A percentile compares a stretch with the other conserved stretches of the same genome.
phyloP scores from a whole-genome alignment of 2,797 vertebrate genomes.

The Coilia nasus region DNA sequence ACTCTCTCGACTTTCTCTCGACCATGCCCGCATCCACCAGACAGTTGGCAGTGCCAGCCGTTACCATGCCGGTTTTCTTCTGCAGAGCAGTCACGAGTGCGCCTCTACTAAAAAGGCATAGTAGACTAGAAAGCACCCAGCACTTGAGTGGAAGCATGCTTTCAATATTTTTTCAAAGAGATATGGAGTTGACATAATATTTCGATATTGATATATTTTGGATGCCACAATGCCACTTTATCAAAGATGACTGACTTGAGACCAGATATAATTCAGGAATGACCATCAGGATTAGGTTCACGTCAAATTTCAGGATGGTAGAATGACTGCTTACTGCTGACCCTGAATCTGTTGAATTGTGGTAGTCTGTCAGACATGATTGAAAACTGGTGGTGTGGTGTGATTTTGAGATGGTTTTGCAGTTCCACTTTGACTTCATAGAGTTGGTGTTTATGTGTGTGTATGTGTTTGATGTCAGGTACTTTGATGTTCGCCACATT shows the following conservation, averaged over 20 bases:
- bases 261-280: no score
- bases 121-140: background rate
- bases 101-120: background rate
- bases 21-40: background rate
- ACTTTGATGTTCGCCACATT: constrained; percentile 36
- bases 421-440: background rate
- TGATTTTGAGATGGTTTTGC: background rate
- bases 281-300: no score
- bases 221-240: no score
- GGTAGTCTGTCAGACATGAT: background rate
- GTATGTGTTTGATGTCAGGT: constrained; percentile 31
- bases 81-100: background rate
- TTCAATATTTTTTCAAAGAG: no score
- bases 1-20: no score
- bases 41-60: background rate
- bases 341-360: no score
- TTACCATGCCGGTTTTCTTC: background rate
- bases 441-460: background rate
- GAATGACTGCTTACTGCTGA: no score
- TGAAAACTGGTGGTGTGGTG: background rate
- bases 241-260: no score
- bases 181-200: no score
- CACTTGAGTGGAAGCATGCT: background rate
- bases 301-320: no score
- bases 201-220: no score